These are phyloP conservation scores for Caenorhabditis angaria DNA, from an alignment of 2,888 invertebrate species.

Conservation along the genomic window DNA sequence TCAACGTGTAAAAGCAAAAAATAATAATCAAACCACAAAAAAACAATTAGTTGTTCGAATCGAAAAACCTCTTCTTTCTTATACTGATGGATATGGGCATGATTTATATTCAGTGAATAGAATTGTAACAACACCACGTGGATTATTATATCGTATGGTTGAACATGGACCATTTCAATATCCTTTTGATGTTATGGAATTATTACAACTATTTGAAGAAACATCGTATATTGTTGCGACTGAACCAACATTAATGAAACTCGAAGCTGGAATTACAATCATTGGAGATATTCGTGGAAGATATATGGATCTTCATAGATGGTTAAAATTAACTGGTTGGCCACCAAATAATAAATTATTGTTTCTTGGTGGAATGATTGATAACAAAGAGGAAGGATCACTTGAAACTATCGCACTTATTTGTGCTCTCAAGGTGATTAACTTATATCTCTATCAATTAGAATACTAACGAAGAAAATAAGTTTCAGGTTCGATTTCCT, in stretches of 20 bases:
- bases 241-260: constrained; percentile 33
- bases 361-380: constrained; percentile 51
- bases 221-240: constrained; percentile 30
- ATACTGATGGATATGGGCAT: neutral
- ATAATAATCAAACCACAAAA: neutral
- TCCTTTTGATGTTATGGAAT: constrained; percentile 48
- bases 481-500: constrained; percentile 45
- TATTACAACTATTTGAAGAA: constrained; percentile 46
- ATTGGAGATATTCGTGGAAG: constrained; percentile 48
- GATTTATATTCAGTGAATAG: neutral
- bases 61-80: neutral
- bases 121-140: constrained; percentile 16
- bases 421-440: constrained; percentile 34
- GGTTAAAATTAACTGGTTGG: constrained; percentile 54
- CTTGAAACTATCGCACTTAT: constrained; percentile 48
- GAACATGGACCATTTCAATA: constrained; percentile 53
- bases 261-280: constrained; percentile 32
- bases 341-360: constrained; percentile 48
- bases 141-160: constrained; percentile 45
- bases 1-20: neutral
- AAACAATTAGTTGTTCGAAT: neutral
- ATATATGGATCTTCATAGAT: constrained; percentile 49
- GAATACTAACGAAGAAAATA: too few relatives aligned
- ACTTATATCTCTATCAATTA: neutral
- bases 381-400: constrained; percentile 38